Evolutionary conservation across 2,797 vertebrate genomes (phyloP), one percentile per base, ranked within the genome.

Genomic region (Manis pentadactyla): DNA sequence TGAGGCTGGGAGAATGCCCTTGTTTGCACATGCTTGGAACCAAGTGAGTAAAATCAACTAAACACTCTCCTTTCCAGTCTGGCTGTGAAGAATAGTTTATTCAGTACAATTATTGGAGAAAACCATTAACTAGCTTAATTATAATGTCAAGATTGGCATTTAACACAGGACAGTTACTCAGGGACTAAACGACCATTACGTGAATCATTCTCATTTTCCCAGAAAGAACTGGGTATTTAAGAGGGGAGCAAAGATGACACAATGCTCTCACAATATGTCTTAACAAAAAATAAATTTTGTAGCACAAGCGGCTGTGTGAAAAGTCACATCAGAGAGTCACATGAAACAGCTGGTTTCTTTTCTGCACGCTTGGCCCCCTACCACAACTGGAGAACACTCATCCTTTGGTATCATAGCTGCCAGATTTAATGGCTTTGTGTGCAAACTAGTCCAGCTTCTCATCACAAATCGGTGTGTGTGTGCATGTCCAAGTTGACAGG

Each of bases 331-430:
- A 94, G 97, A 90, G 96, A 81, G 93, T 96, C 96, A 97, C 97
- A 69, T 74, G 94, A 97, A 98, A 89, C 97, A 98, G 98, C 97
- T 98, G 97, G 4, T 97, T 92, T 15, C 94, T 95, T 92, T 74
- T 87, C 97, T 78, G 1, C 96, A 39, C 0, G 2, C 37, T 94
- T 90, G 97, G 86, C 96, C 90, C 93, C 93, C 93, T 96, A 42
- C 93, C 86, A 92, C 64, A 93, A 91, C 96, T 97, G 95, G 94
- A 93, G 97, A 97, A 87, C 77, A 97, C 53, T 87, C 97, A 57
- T 94, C 92, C 97, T 96, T 93, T 81, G 66, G 90, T 96, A 91
- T 79, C 97, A 18, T 71, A 94, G 97, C 92, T 96, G 88, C 85
- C 94, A 97, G 63, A 84, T 95, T 92, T 97, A 92, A 96, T 96